Evolutionary conservation across 2,113 vertebrate species (phyloP).

Genomic region (chimpanzee (Pan troglodytes)): NHGRI_mPanTro3-v2.1_pri NC_072403.2:178825501-178826000

Average conservation of each 20-base stretch:
- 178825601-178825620: background rate
- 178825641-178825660: background rate
- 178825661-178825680: background rate
- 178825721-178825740: background rate
- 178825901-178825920: too few species aligned
- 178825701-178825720: rapidly evolving
- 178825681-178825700: background rate
- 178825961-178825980: too few species aligned
- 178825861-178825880: too few species aligned
- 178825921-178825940: too few species aligned
- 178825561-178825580: background rate
- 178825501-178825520: background rate
- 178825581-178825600: background rate
- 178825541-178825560: background rate
- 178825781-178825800: too few species aligned
- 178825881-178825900: too few species aligned
- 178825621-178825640: rapidly evolving
- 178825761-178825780: too few species aligned
- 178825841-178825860: too few species aligned
- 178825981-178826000: too few species aligned
- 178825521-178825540: background rate
- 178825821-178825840: too few species aligned
- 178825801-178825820: too few species aligned
- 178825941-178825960: too few species aligned
- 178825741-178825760: background rate